Evolutionary conservation across 2,797 vertebrate species (phyloP).

Genomic region (Lepidocolaptes lacrymiger): DNA sequence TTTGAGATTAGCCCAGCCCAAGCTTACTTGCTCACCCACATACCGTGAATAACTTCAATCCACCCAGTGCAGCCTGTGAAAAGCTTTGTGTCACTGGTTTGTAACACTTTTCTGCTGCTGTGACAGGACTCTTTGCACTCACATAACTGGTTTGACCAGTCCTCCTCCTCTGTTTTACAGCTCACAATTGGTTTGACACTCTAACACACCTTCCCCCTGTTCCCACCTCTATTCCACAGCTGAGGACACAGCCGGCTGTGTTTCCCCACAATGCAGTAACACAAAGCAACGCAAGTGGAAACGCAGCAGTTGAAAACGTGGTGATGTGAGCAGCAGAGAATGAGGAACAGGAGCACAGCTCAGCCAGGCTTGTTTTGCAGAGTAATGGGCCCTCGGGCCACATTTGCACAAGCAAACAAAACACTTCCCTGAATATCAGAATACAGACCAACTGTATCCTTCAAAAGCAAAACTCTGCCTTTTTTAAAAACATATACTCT

Average conservation of each 20-base stretch:
- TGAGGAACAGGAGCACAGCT: background rate
- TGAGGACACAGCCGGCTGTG: background rate
- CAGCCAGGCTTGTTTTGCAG: background rate
- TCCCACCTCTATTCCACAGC: background rate
- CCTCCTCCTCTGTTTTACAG: background rate
- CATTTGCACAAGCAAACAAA: background rate
- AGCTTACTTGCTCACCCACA: background rate
- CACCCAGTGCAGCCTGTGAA: rapidly evolving
- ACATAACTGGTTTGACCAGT: background rate
- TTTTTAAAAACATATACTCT: background rate
- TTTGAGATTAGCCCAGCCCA: background rate
- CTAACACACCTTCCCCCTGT: rapidly evolving
- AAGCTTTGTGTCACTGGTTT: background rate
- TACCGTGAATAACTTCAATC: background rate
- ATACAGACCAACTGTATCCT: background rate
- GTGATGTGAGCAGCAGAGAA: background rate
- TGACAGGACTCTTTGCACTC: background rate
- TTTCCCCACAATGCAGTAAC: background rate
- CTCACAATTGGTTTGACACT: background rate
- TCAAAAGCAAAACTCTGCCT: background rate
- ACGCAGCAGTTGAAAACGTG: rapidly evolving
- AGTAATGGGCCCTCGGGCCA: rapidly evolving
- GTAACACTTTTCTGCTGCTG: background rate
- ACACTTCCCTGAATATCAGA: background rate
- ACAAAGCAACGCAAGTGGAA: background rate